Evolutionary conservation across 2,888 invertebrate species (phyloP), one percentile per base, ranked within the genome.

Genomic region (Dione vanillae): DNA sequence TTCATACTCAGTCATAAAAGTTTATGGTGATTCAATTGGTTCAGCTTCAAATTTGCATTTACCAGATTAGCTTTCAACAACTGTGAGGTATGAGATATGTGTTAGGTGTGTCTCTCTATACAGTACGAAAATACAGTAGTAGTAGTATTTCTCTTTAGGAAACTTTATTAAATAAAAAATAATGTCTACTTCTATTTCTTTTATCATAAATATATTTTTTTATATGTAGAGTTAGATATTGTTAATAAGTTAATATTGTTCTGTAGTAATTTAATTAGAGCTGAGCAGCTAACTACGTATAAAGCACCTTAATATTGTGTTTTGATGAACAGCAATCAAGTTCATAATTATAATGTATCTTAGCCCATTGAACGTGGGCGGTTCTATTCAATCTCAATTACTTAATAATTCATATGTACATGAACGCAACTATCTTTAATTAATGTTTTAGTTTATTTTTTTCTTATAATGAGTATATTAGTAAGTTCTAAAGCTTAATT

Each of bases 391-490:
- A 69, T 69, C 68, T 54, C 54, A 52, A 52, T 62, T 45, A 47
- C 45, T 61, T 67, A 67, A 41, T 61, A 62, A 45, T 45, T 64
- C 54, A n/a, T 37, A 52, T 54, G 20, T 62, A 27, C 27, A 56
- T 40, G 54, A 35, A 40, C 19, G 14, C 64, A 69, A 68, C n/a
- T 64, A 54, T 64, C n/a, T 27, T 62, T 69, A 64, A 64, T 69
- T 47, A 69, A 16, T 37, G n/a, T 19, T 12, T 69, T 47, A 62
- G n/a, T 37, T 14, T 37, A 47, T 62, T 54, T 62, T 54, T 64
- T 69, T 1, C 20, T 64, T 45, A 61, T 45, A 45, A 61, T 45
- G n/a, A 61, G 16, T 61, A 16, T 45, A 27, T 61, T 43, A 27
- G 43, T 10, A 3, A 27, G 27, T 27, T 27, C 27, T 3, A 27